Evolutionary conservation across 1,140 invertebrate species (phyloP), one percentile per base, ranked within the genome.

Genomic region (Teleogryllus occipitalis): DNA sequence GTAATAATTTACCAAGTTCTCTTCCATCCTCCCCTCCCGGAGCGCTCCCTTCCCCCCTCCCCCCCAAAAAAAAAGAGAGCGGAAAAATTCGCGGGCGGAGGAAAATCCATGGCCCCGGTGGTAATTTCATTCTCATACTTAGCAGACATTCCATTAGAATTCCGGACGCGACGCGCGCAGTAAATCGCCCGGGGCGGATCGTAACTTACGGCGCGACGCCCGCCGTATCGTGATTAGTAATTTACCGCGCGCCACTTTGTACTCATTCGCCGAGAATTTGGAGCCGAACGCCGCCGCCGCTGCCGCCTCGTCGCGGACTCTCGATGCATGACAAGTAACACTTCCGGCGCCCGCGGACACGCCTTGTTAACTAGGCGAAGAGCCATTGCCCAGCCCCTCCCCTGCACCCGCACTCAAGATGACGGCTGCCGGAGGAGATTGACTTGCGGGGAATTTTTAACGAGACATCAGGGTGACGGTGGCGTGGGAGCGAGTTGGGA

Each of bases 111-210:
- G 54, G 76, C 47, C 48, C 47, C 46, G 47, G 76, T 22, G 47
- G 76, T 77, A 77, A 77, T 77, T 77, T 77, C 76, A 77, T 77
- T 77, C 76, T 77, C 76, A 77, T 77, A 77, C 76, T 49, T 48
- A 48, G 15, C 76, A 48, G 48, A 77, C 47, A 48, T 77, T 77
- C 47, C 46, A 77, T 54, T 77, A 77, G 18, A 48, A 77, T 77
- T 77, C 76, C 48, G 76, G 48, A 47, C 47, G 76, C 46, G 76
- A 8, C 47, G 48, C 21, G 76, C 48, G 76, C 48, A 47, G 76
- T 77, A 77, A 77, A 77, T 77, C 48, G 76, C 47, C 48, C 22
- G 47, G 15, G 21, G 47, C n/a, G 76, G 76, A 48, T 48, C 76
- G 48, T 77, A 77, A 21, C 39, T 48, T 77, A 65, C 18, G 54